Evolutionary conservation across 2,888 invertebrate genomes (phyloP).

Genomic region (Craniophora ligustri): DNA sequence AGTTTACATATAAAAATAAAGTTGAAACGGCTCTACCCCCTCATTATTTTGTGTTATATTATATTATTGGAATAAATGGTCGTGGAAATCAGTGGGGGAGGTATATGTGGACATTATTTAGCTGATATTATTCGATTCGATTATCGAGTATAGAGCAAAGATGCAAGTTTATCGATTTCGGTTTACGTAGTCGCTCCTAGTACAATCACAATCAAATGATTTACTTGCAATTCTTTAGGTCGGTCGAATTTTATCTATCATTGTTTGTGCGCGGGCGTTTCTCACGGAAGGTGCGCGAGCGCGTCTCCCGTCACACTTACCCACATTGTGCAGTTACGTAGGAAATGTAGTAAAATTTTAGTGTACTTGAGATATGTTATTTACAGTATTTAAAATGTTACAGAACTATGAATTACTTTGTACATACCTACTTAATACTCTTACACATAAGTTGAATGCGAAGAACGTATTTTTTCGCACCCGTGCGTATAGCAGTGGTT

Average conservation of each 20-base stretch:
- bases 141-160: no score
- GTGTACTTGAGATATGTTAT: conserved; percentile 53
- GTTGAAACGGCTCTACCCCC: no score
- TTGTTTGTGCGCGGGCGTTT: conserved; percentile 66
- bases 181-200: no score
- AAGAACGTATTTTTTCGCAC: background rate
- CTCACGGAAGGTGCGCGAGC: conserved; percentile 79
- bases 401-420: conserved; percentile 17
- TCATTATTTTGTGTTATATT: no score
- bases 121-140: no score
- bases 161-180: no score
- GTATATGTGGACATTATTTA: no score
- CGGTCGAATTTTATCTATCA: conserved; percentile 61
- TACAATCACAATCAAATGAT: conserved; percentile 33
- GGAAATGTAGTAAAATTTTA: conserved; percentile 54
- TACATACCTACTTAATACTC: no score
- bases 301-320: conserved; percentile 72
- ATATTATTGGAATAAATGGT: no score
- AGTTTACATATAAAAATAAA: no score
- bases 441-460: background rate
- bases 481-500: background rate
- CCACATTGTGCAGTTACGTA: conserved; percentile 67
- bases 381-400: conserved; percentile 39
- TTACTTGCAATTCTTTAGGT: conserved; percentile 48
- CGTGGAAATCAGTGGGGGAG: no score